Evolutionary conservation across 2,888 invertebrate species (phyloP), one percentile per base, ranked within the genome.

Genomic region (Caenorhabditis sp.): DNA sequence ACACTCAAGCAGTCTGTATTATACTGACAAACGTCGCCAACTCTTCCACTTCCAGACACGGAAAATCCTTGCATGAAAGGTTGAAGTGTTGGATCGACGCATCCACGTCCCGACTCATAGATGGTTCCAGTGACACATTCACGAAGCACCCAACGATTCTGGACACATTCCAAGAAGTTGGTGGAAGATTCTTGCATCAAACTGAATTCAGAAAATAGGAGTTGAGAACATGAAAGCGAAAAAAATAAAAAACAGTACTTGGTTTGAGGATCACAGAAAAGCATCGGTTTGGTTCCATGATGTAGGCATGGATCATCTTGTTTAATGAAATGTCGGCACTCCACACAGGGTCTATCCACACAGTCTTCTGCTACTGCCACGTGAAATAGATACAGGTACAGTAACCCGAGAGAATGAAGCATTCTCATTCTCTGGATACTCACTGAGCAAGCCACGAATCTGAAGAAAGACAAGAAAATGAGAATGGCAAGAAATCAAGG

Each of bases 1-100:
- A 87, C 88, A 14, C 82, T 82, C 31, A 88, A 58, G 63, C 89
- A 89, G 59, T 89, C 89, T 0, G 89, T 89, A 59, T 89, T 89
- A 77, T 86, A 89, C 31, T 85, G 85, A 59, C 89, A 89, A 10
- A 86, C 77, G 41, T 88, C 88, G 5, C 88, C 89, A 28, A 88
- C 88, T 49, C 87, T 68, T 51, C 88, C 88, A 61, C 82, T 82
- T 41, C 88, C 88, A 61, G 88, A 87, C 5, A 88, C 89, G n/a
- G 87, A 84, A 44, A 87, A 79, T 54, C 87, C 88, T 74, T 88
- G 89, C 81, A 86, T 80, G 59, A 86, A 88, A 0, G 85, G 85
- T n/a, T 84, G 82, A 51, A 86, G 79, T 2, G 88, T 88, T 24
- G 89, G 89, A 73, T 89, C 87, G 4, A 85, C 85, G 41, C 89